phyloP scores from a whole-genome alignment of 1,140 invertebrate genomes.

The Pseudomyrmex gracilis region DNA sequence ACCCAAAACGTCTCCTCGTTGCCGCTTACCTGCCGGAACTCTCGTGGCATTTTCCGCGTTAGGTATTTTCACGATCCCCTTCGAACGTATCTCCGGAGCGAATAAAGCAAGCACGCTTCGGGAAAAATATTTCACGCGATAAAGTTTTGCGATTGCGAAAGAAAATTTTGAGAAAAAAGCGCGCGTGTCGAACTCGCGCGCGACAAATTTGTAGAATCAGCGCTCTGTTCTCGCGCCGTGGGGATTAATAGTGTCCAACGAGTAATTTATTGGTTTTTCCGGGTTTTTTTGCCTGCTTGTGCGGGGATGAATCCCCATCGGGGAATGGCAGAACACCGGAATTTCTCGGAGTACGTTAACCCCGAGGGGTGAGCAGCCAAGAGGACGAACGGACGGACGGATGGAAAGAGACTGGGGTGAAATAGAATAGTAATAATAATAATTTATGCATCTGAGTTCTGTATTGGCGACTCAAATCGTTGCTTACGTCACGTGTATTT shows the following conservation, averaged over 20 bases:
- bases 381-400: neutral
- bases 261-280: conserved; percentile 58
- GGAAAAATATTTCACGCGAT: neutral
- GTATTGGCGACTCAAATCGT: conserved; percentile 54
- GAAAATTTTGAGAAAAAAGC: no score
- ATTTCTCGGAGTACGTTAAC: neutral
- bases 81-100: neutral
- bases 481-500: conserved; percentile 56
- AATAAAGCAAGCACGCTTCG: neutral
- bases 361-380: conserved; percentile 25
- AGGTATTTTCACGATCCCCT: neutral
- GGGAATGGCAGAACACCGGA: conserved; percentile 2
- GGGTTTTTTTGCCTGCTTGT: conserved; percentile 37
- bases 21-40: neutral
- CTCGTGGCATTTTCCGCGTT: neutral
- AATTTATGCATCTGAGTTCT: conserved; percentile 69
- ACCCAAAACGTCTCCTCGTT: neutral
- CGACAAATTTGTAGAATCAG: no score
- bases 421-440: no score
- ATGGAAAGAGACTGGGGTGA: neutral
- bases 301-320: conserved; percentile 37
- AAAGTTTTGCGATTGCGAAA: no score
- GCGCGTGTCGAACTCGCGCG: no score
- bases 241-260: conserved; percentile 50
- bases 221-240: neutral